Conservation (phyloP, 2,113 vertebrate genomes). For the Barnardius zonarius region DNA sequence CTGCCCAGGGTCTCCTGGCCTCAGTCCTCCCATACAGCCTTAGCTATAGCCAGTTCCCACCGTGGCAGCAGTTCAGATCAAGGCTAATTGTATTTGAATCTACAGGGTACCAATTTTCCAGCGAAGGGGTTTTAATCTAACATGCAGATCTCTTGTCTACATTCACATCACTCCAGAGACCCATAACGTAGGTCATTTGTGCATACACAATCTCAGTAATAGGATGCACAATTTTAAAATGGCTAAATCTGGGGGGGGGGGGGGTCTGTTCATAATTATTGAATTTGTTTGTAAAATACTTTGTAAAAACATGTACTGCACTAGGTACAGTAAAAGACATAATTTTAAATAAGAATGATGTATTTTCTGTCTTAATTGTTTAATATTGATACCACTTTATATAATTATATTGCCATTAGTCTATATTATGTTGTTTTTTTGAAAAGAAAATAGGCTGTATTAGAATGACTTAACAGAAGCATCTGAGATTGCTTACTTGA, state of each 20-base stretch:
- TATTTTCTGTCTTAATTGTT: neutral
- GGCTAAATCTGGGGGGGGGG: conserved; percentile 33
- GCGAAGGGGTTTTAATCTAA: conserved; percentile 67
- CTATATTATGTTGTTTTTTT: neutral
- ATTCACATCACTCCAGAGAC: conserved; percentile 63
- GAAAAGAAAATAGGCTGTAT: neutral
- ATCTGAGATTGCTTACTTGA: neutral
- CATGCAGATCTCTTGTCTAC: conserved; percentile 64
- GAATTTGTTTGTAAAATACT: neutral
- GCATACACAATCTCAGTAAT: conserved; percentile 61
- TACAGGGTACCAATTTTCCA: conserved; percentile 68
- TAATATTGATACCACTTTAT: neutral
- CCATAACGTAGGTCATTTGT: conserved; percentile 66
- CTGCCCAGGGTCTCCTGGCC: neutral
- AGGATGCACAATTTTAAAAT: conserved; percentile 63
- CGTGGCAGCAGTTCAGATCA: conserved; percentile 3
- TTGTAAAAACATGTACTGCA: neutral
- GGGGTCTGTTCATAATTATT: neutral
- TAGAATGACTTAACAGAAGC: neutral
- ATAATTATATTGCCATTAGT: neutral
- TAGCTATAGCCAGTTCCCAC: neutral
- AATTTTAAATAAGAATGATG: neutral
- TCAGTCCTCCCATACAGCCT: neutral
- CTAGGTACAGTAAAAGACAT: neutral
- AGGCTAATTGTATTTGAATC: conserved; percentile 56